Evolutionary conservation across 2,888 invertebrate species (phyloP).

Genomic region (Deroplatys truncata): DNA sequence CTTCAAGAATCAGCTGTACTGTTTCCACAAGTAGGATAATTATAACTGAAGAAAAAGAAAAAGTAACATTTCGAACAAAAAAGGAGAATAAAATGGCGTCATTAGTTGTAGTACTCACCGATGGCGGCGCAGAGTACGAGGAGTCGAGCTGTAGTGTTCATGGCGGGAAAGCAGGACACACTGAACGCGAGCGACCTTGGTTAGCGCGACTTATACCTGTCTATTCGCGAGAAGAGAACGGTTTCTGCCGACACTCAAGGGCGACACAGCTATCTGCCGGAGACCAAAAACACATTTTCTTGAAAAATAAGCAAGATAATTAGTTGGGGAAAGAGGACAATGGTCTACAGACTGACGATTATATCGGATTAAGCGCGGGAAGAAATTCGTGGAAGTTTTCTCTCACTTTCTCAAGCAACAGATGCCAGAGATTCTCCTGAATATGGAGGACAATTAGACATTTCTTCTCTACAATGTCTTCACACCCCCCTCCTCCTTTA

Average conservation of each 20-base stretch:
- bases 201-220: background rate
- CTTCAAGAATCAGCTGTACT: too few species aligned
- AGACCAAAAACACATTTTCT: background rate
- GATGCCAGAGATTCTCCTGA: background rate
- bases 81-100: background rate
- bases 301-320: background rate
- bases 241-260: background rate
- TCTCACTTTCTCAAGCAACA: background rate
- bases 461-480: background rate
- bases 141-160: conserved; percentile 5
- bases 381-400: background rate
- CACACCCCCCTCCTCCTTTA: background rate
- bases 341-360: background rate
- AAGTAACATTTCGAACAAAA: too few species aligned
- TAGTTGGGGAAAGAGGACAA: background rate
- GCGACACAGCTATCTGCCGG: too few species aligned
- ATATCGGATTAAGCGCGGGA: background rate
- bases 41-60: too few species aligned
- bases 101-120: conserved; percentile 16
- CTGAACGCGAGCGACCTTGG: conserved; percentile 23
- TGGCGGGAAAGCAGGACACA: conserved; percentile 20
- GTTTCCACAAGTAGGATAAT: too few species aligned
- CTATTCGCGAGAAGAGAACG: background rate
- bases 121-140: conserved; percentile 17
- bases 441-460: background rate